These are phyloP conservation scores for Microtus oregoni DNA, from an alignment of 2,113 vertebrate species.

Conservation along the genomic window DNA sequence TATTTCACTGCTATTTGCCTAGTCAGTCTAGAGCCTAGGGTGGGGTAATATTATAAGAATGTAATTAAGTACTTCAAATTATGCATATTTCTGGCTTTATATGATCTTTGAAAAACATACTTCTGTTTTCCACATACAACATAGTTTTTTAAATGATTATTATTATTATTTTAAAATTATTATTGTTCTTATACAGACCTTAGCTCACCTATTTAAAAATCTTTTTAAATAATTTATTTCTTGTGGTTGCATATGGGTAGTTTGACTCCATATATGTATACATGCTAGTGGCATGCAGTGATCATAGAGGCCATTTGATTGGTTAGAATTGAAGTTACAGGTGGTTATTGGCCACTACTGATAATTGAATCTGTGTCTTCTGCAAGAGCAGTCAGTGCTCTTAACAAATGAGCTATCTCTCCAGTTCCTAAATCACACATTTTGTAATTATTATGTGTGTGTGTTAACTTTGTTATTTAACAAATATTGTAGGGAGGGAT, in stretches of 20 bases:
- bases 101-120: not conserved
- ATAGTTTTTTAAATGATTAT: not conserved
- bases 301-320: not conserved
- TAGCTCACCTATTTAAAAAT: not conserved
- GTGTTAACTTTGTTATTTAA: not conserved
- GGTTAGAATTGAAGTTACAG: not conserved
- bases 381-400: not conserved
- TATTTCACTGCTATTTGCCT: not conserved
- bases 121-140: not conserved
- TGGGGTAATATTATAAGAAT: not conserved
- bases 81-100: not conserved
- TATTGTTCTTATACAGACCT: not conserved
- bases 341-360: not conserved
- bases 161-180: not conserved
- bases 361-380: not conserved
- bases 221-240: not conserved
- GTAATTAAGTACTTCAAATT: not conserved
- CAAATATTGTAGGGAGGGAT: not conserved
- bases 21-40: not conserved
- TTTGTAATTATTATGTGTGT: not conserved
- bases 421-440: not conserved
- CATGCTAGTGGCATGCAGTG: not conserved
- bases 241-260: not conserved
- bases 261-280: not conserved
- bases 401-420: not conserved